Evolutionary conservation across 2,797 vertebrate species (phyloP).

Genomic region (Oryzias dopingdopingensis): DNA sequence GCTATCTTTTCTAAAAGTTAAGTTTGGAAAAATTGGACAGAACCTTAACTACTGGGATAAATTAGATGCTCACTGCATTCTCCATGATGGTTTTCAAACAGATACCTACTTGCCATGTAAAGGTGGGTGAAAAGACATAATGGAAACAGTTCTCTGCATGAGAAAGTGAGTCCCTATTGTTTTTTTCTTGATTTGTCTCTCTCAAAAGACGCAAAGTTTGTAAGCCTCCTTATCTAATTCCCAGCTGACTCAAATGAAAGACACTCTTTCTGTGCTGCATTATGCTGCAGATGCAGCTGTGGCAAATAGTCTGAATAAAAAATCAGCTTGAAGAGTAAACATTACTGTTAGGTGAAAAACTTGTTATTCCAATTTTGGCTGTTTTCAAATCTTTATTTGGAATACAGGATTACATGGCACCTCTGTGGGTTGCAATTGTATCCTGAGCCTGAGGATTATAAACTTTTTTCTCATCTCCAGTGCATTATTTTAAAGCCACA

Average conservation of each 20-base stretch:
- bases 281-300: constrained; percentile 33
- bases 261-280: constrained; percentile 27
- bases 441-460: constrained; percentile 23
- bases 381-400: constrained; percentile 38
- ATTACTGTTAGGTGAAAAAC: constrained; percentile 51
- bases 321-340: constrained; percentile 56
- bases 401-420: constrained; percentile 35
- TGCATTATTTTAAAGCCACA: constrained; percentile 33
- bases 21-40: constrained; percentile 24
- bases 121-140: constrained; percentile 40
- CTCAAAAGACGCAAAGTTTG: constrained; percentile 53
- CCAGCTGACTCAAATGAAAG: constrained; percentile 52
- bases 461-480: constrained; percentile 26
- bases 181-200: constrained; percentile 38
- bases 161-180: constrained; percentile 51
- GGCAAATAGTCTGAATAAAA: constrained; percentile 54
- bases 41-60: constrained; percentile 12
- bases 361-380: constrained; percentile 38
- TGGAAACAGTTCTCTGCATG: constrained; percentile 49
- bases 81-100: constrained; percentile 24
- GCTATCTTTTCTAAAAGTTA: constrained; percentile 20
- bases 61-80: constrained; percentile 31
- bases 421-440: constrained; percentile 23
- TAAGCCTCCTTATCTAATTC: constrained; percentile 53
- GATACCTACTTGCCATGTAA: constrained; percentile 21